These are phyloP conservation scores for Sarcophaga carnaria DNA, from an alignment of 2,888 invertebrate genomes.

Conservation along the genomic window DNA sequence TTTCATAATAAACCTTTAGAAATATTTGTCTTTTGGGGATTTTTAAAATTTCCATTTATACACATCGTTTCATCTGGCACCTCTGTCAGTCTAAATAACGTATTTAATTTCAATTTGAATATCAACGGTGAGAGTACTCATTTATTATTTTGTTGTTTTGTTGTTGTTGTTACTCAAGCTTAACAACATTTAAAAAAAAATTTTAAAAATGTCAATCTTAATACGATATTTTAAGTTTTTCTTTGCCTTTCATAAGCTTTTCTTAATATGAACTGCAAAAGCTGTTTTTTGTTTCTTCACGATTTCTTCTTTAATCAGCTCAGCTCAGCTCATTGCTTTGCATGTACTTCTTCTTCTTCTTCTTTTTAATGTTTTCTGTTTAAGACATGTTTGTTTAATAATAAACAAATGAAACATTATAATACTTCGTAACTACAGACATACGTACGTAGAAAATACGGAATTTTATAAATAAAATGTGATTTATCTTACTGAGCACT, in stretches of 20 bases:
- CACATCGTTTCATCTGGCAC: neutral
- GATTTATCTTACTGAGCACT: too few species aligned
- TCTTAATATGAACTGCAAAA: neutral
- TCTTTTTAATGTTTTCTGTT: neutral
- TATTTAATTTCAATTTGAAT: neutral
- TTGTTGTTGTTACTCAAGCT: neutral
- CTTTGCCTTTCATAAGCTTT: constrained; percentile 3
- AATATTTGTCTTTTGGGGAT: too few species aligned
- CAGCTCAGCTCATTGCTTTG: neutral
- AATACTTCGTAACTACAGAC: too few species aligned
- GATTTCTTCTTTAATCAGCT: neutral
- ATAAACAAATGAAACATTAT: too few species aligned
- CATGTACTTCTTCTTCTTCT: neutral
- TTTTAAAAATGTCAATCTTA: constrained; percentile 12
- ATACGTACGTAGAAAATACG: too few species aligned
- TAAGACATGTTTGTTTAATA: constrained; percentile 2
- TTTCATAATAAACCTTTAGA: too few species aligned
- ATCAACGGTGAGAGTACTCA: neutral
- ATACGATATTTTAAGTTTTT: neutral
- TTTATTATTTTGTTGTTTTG: neutral
- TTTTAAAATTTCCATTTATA: too few species aligned
- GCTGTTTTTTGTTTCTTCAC: neutral
- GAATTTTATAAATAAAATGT: too few species aligned
- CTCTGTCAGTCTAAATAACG: neutral
- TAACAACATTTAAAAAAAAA: neutral